Conservation (phyloP, 2,797 vertebrate genomes). For the Liasis olivaceus region DNA sequence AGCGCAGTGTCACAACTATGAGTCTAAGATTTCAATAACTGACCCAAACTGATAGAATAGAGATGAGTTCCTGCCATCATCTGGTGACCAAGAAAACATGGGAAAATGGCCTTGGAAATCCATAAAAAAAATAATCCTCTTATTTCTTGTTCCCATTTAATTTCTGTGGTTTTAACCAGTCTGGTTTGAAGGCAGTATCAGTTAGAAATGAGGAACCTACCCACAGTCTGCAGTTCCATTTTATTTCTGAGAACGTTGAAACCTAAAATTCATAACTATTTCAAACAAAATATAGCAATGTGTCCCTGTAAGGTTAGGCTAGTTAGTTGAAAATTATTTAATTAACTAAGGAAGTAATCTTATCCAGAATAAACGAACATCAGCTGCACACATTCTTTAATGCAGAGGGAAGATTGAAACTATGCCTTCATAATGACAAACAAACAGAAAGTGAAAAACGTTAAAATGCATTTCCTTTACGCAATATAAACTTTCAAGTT, state of each 20-base stretch:
- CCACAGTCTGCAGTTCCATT: background rate
- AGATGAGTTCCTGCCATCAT: background rate
- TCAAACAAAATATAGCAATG: background rate
- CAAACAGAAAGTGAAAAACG: background rate
- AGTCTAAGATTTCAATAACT: background rate
- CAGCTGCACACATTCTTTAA: background rate
- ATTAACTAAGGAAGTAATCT: conserved; percentile 34
- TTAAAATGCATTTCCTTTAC: conserved; percentile 18
- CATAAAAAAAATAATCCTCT: background rate
- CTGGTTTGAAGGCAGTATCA: background rate
- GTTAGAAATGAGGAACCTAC: conserved; percentile 4
- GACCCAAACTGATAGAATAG: background rate
- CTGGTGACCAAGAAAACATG: background rate
- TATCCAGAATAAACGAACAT: background rate
- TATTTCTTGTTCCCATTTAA: background rate
- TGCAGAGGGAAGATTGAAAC: background rate
- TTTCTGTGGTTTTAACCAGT: conserved; percentile 1
- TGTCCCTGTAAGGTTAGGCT: background rate
- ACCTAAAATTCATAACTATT: background rate
- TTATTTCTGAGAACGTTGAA: background rate
- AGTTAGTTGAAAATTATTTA: background rate
- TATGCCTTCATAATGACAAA: too few species aligned
- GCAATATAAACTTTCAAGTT: conserved; percentile 27
- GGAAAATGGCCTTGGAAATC: background rate
- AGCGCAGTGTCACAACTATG: background rate